These are phyloP conservation scores for Embiotoca jacksoni DNA, from an alignment of 2,113 vertebrate species.

Conservation along the genomic window DNA sequence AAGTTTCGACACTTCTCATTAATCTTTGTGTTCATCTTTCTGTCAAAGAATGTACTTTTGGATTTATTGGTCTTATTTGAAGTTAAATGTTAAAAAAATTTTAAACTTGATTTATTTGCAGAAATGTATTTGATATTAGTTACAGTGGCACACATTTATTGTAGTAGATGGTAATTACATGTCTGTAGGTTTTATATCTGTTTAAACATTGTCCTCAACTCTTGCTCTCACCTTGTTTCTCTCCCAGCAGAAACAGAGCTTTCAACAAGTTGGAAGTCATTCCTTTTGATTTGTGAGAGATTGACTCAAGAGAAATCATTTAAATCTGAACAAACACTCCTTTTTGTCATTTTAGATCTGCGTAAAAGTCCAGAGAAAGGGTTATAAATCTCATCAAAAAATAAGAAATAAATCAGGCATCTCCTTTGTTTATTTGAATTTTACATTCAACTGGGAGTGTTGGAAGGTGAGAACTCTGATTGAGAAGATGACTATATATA, in stretches of 20 bases:
- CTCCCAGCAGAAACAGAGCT: not conserved
- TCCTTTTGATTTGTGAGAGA: too few species aligned
- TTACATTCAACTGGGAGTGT: not conserved
- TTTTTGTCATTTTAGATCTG: not conserved
- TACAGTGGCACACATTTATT: not conserved
- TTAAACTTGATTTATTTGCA: constrained; percentile 1
- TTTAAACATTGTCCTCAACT: constrained; percentile 5
- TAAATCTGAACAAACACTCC: too few species aligned
- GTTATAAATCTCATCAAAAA: not conserved
- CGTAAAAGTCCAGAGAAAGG: not conserved
- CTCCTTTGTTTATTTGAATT: not conserved
- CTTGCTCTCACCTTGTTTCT: constrained; percentile 29
- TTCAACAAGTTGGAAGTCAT: too few species aligned
- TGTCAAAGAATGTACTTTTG: not conserved
- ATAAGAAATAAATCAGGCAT: not conserved
- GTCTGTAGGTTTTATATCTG: constrained; percentile 25
- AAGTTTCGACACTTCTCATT: not conserved
- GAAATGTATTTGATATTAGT: constrained; percentile 2
- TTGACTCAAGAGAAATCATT: too few species aligned
- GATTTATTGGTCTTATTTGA: not conserved
- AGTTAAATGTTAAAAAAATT: too few species aligned
- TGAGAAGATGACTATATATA: not conserved
- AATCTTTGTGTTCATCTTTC: constrained; percentile 16
- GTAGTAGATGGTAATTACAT: not conserved
- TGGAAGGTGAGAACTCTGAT: constrained; percentile 9